Conservation (phyloP, 2,113 vertebrate species). For the Chelonoidis abingdonii region DNA sequence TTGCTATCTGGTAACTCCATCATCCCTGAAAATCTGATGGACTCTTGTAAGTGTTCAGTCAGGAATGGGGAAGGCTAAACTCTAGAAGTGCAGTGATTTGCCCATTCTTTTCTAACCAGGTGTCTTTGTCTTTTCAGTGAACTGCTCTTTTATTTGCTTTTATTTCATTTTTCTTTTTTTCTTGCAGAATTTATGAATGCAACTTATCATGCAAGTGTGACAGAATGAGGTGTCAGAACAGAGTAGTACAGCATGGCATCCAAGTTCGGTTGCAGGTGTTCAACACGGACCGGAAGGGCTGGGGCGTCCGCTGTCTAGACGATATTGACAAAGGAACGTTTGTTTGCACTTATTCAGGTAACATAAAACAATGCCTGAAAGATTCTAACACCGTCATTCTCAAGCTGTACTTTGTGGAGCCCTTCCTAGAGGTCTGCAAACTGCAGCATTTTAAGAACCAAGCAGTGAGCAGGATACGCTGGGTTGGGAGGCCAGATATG, state of each 20-base stretch:
- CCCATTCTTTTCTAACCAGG: neutral
- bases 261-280: slow-evolving; percentile 92
- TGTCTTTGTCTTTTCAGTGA: neutral
- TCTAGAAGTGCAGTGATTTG: neutral
- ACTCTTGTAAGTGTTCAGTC: neutral
- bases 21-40: neutral
- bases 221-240: slow-evolving; percentile 89
- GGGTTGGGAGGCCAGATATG: neutral
- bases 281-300: slow-evolving; percentile 84
- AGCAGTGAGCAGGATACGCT: accelerated
- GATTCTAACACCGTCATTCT: neutral
- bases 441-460: neutral
- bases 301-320: slow-evolving; percentile 94
- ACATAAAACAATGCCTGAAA: slow-evolving; percentile 14
- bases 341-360: slow-evolving; percentile 94
- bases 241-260: slow-evolving; percentile 91
- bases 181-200: slow-evolving; percentile 90
- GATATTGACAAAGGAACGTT: slow-evolving; percentile 94
- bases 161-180: slow-evolving; percentile 42
- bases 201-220: slow-evolving; percentile 90
- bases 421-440: neutral
- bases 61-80: neutral
- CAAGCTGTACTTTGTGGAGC: neutral
- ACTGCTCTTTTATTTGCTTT: neutral
- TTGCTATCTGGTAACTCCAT: neutral